A percentile compares a stretch with the other conserved stretches of the same genome.
phyloP scores from a whole-genome alignment of 1,140 invertebrate species.

The Calliphora vicina region DNA sequence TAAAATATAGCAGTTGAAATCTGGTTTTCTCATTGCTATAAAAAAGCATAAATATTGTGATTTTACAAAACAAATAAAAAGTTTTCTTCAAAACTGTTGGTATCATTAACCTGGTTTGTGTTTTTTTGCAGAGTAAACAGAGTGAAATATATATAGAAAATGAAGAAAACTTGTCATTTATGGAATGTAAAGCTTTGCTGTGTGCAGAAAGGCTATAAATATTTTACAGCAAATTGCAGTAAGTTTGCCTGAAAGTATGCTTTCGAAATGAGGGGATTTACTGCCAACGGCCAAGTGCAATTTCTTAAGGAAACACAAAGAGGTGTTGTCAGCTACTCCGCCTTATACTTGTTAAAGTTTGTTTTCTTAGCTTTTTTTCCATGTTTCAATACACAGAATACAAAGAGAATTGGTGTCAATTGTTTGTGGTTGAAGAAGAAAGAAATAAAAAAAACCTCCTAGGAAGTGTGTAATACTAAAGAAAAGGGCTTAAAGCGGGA shows the following conservation, averaged over 20 bases:
- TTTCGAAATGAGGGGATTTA: background rate
- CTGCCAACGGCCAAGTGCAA: constrained; percentile 16
- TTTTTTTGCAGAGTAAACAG: background rate
- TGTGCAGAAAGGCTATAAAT: background rate
- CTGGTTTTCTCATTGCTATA: background rate
- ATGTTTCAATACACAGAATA: too few relatives aligned
- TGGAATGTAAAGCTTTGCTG: too few relatives aligned
- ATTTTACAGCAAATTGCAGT: background rate
- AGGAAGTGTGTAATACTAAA: too few relatives aligned
- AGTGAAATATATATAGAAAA: background rate
- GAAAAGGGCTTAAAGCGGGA: too few relatives aligned
- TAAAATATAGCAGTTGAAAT: too few relatives aligned
- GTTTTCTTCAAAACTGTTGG: background rate
- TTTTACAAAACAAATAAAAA: background rate
- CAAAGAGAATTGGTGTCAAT: too few relatives aligned
- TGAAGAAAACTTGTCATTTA: background rate
- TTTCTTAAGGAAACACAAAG: background rate
- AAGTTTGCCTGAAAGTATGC: background rate
- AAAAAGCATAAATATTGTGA: too few relatives aligned
- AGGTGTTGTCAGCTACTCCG: too few relatives aligned
- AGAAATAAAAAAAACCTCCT: too few relatives aligned
- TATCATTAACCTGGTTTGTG: background rate
- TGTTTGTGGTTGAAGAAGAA: too few relatives aligned
- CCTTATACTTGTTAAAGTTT: too few relatives aligned
- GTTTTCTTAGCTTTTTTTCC: too few relatives aligned